Evolutionary conservation across 1,140 invertebrate species (phyloP), one percentile per base, ranked within the genome.

Genomic region (Bombus soroeensis): DNA sequence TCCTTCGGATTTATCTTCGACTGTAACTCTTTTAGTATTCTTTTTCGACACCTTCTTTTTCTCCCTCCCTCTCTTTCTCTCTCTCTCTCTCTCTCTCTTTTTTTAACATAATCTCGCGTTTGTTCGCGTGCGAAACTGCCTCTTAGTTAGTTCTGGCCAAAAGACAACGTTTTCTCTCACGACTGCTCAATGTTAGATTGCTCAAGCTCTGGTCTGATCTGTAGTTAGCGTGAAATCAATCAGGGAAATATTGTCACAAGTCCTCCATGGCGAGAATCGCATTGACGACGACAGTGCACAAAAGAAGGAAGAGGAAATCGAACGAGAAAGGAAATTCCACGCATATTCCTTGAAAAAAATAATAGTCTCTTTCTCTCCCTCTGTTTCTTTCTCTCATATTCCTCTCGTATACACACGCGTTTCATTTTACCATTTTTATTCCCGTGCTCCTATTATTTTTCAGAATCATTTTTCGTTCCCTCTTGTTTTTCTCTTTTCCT

Each of bases 181-280:
- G 78, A 81, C 84, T 89, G 88, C 88, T 89, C 88, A 89, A 89
- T 84, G 70, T 80, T 89, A 87, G 72, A 87, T 89, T 89, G 88
- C 88, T 89, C 88, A 89, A 89, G 66, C 66, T 68, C 66, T 28
- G 71, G 59, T 62, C 83, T 28, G 81, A 68, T 57, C 76, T 66
- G 72, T 66, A 76, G 57, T 70, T 71, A 83, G 53, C 72, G 76
- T 39, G 32, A 39, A 59, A 73, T 32, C 41, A 41, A 82, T 73
- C 18, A 34, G 53, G 62, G 32, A 78, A 71, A 15, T 12, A 64
- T 75, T 22, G 53, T 34, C 59, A 34, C 43, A 68, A n/a, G 62
- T 10, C 57, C 37, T 83, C 64, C 15, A 28, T 39, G 53, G 8
- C 15, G 34, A 59, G 41, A 62, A 34, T 59, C 62, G 47, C 47